Percentiles rank a stretch among this genome's conserved stretches.
Conservation (phyloP, 2,797 vertebrate genomes). For the Okamejei kenojei region DNA sequence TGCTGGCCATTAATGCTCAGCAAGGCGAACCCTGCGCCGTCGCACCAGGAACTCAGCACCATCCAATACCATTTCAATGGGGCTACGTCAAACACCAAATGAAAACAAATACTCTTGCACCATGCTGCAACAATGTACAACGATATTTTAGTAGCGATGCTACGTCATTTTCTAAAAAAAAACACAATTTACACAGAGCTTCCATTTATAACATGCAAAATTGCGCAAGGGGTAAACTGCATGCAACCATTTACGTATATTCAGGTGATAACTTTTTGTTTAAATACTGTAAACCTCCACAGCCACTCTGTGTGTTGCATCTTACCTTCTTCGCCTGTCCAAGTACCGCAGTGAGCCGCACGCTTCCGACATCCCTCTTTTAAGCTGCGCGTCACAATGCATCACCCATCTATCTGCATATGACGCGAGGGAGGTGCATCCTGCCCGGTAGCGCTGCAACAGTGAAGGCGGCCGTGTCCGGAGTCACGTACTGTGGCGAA, state of each 20-base stretch:
- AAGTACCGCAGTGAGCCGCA: not conserved
- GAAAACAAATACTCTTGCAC: too few relatives aligned
- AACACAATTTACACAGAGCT: not conserved
- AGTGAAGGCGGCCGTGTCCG: not conserved
- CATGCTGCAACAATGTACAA: too few relatives aligned
- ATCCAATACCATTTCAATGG: not conserved
- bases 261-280: not conserved
- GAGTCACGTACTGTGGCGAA: not conserved
- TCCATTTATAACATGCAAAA: not conserved
- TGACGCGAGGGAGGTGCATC: not conserved
- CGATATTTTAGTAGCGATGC: not conserved
- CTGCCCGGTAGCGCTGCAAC: too few relatives aligned
- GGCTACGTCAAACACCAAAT: not conserved
- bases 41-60: not conserved
- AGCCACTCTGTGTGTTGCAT: too few relatives aligned
- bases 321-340: not conserved
- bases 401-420: not conserved
- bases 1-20: too few relatives aligned
- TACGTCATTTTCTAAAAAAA: not conserved
- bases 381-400: not conserved
- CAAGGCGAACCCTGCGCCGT: not conserved
- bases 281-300: not conserved
- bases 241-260: not conserved
- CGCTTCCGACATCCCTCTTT: not conserved
- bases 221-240: not conserved